phyloP scores from a whole-genome alignment of 1,140 invertebrate genomes.

The Aphelenchoides fujianensis region DNA sequence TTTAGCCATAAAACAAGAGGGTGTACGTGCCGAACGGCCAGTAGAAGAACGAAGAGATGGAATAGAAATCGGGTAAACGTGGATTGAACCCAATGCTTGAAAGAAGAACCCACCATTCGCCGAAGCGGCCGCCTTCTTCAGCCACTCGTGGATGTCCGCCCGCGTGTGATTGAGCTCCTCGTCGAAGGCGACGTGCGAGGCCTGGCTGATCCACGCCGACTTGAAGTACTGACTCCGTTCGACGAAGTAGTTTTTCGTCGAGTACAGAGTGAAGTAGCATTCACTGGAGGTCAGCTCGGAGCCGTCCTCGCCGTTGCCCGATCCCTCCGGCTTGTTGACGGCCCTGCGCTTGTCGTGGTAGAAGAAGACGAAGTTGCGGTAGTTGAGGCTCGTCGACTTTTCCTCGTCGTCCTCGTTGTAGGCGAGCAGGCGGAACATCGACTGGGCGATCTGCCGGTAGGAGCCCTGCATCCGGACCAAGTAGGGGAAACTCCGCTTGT shows the following conservation, averaged over 20 bases:
- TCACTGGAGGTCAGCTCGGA: constrained; percentile 41
- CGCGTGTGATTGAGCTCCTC: constrained; percentile 48
- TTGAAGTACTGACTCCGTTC: constrained; percentile 55
- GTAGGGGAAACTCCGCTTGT: constrained; percentile 72
- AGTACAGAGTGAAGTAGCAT: constrained; percentile 61
- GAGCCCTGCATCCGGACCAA: constrained; percentile 81
- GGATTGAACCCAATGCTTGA: no score
- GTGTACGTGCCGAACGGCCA: no score
- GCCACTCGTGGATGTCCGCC: constrained; percentile 49
- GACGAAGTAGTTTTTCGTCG: constrained; percentile 59
- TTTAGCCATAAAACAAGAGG: no score
- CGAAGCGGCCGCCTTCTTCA: constrained; percentile 47
- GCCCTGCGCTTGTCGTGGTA: constrained; percentile 61
- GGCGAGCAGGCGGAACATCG: constrained; percentile 54
- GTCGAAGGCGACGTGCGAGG: constrained; percentile 55
- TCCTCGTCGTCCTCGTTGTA: constrained; percentile 33
- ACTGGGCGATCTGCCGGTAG: constrained; percentile 71
- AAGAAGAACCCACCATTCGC: constrained; percentile 60
- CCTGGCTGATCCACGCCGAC: constrained; percentile 47
- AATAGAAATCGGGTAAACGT: no score
- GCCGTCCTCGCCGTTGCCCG: constrained; percentile 32
- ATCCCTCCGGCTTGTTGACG: constrained; percentile 40
- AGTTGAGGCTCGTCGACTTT: constrained; percentile 43
- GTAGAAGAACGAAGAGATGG: no score
- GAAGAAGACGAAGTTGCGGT: constrained; percentile 57